phyloP scores from a whole-genome alignment of 2,888 invertebrate genomes.

The Dyspetes luteomarginatus region DNA sequence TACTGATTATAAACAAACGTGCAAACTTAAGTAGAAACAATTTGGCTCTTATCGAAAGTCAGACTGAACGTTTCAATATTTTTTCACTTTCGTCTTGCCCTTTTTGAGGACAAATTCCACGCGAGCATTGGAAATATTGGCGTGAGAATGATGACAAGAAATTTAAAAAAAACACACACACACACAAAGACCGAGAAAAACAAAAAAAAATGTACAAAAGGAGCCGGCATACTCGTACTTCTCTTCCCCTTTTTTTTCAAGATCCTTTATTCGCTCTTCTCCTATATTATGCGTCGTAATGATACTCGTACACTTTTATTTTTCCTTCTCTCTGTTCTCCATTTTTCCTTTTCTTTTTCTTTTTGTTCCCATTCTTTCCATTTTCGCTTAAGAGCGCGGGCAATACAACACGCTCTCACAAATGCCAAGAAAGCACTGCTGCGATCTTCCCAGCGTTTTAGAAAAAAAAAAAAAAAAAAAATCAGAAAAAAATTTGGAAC shows the following conservation, averaged over 20 bases:
- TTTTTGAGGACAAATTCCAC: not conserved
- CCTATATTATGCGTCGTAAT: not conserved
- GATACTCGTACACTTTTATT: not conserved
- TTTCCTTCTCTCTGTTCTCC: not conserved
- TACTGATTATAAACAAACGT: too few relatives aligned
- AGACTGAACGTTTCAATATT: too few relatives aligned
- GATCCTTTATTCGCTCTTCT: not conserved
- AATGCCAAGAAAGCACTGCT: not conserved
- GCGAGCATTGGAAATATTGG: not conserved
- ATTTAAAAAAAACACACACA: not conserved
- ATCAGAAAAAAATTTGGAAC: not conserved
- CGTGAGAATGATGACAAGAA: not conserved
- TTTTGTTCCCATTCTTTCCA: not conserved
- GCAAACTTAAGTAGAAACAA: too few relatives aligned
- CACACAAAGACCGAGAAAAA: not conserved
- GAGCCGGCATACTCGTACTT: not conserved
- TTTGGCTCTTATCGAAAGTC: too few relatives aligned
- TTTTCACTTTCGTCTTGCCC: not conserved
- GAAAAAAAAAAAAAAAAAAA: not conserved
- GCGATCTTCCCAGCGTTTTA: not conserved
- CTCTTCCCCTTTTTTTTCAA: not conserved
- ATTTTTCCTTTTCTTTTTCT: not conserved
- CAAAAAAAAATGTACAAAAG: not conserved
- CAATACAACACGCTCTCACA: not conserved
- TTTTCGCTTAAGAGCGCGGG: not conserved